Percentiles rank a stretch among this genome's conserved stretches.
phyloP scores from a whole-genome alignment of 1,140 invertebrate species.

The Atopsyche davidsoni region DNA sequence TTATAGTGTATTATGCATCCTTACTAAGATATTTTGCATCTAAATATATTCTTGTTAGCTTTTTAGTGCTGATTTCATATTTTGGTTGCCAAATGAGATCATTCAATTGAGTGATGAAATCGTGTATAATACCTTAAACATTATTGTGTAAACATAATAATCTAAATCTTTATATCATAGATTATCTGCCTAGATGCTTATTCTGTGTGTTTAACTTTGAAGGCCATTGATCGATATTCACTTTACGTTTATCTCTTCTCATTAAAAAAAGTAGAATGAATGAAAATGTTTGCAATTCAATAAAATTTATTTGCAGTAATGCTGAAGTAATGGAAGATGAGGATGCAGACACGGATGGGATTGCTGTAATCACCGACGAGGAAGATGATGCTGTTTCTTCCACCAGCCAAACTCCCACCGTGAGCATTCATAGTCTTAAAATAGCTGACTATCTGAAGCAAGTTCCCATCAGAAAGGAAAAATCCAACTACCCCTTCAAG shows the following conservation, averaged over 20 bases:
- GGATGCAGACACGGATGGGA: constrained; percentile 23
- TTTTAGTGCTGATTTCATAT: background rate
- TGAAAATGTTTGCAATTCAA: too few species aligned
- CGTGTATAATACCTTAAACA: too few species aligned
- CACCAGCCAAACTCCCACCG: constrained; percentile 1
- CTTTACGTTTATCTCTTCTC: background rate
- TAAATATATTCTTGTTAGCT: background rate
- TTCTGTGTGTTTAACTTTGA: too few species aligned
- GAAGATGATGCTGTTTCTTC: constrained; percentile 17
- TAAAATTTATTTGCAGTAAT: constrained; percentile 1
- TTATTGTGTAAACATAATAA: too few species aligned
- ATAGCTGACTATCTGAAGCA: constrained; percentile 25
- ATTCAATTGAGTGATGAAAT: too few species aligned
- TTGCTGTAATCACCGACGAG: constrained; percentile 26
- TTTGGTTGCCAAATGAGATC: too few species aligned
- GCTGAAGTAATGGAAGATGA: constrained; percentile 14
- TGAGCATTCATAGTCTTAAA: background rate
- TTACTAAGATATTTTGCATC: background rate
- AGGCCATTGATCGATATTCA: too few species aligned
- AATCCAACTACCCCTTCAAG: constrained; percentile 6
- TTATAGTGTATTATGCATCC: background rate
- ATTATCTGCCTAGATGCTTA: too few species aligned
- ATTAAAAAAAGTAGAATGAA: background rate
- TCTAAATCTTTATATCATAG: too few species aligned
- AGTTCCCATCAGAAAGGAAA: constrained; percentile 31